These are phyloP conservation scores for Hippocampus barbouri DNA, from an alignment of 2,113 vertebrate genomes.

Conservation along the genomic window DNA sequence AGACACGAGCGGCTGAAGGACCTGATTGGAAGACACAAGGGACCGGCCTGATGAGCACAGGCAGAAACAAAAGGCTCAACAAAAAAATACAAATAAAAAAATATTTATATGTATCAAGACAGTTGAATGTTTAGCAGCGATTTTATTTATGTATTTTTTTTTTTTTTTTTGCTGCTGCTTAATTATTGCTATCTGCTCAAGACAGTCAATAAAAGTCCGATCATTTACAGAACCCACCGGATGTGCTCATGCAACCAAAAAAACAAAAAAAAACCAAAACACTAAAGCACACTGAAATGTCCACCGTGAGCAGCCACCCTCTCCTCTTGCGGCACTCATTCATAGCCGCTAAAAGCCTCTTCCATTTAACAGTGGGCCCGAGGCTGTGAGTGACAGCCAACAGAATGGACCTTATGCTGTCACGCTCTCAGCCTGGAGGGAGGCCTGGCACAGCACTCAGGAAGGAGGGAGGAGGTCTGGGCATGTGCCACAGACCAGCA, in stretches of 20 bases:
- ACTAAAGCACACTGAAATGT: conserved; percentile 26
- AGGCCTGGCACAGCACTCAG: conserved; percentile 60
- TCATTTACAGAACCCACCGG: background rate
- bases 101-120: too few relatives aligned
- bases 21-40: too few relatives aligned
- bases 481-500: conserved; percentile 38
- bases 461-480: conserved; percentile 15
- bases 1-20: too few relatives aligned
- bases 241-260: background rate
- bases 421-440: conserved; percentile 67
- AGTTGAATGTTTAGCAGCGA: too few relatives aligned
- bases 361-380: conserved; percentile 66
- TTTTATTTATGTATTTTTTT: too few relatives aligned
- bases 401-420: conserved; percentile 75
- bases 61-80: too few relatives aligned
- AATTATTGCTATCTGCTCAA: too few relatives aligned
- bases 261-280: background rate
- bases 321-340: conserved; percentile 51
- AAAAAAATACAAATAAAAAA: too few relatives aligned
- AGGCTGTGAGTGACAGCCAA: conserved; percentile 71
- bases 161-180: too few relatives aligned
- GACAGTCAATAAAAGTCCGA: conserved; percentile 1
- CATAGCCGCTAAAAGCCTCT: conserved; percentile 71
- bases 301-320: conserved; percentile 52
- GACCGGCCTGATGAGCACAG: too few relatives aligned